phyloP scores from a whole-genome alignment of 2,113 vertebrate genomes.

The Phylloscopus whistleri region DNA sequence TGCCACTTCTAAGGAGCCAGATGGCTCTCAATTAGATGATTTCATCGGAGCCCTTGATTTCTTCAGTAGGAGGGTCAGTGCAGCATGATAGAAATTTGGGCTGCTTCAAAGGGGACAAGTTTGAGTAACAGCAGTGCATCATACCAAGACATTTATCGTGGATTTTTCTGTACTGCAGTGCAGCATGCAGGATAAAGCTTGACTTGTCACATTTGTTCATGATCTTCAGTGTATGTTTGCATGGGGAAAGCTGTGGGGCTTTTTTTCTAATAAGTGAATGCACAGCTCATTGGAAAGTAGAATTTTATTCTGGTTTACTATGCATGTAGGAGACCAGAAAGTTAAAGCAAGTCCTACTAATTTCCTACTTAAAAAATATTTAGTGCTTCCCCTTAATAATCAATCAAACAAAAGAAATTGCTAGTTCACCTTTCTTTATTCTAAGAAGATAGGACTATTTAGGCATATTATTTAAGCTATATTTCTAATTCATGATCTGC shows the following conservation, averaged over 20 bases:
- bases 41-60: neutral
- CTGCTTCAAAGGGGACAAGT: neutral
- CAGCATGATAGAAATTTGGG: neutral
- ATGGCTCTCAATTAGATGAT: conserved; percentile 10
- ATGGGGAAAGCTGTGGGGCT: neutral
- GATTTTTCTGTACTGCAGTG: neutral
- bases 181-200: neutral
- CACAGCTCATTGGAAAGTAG: neutral
- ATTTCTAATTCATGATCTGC: neutral
- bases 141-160: neutral
- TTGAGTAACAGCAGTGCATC: neutral
- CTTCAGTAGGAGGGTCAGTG: neutral
- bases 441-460: neutral
- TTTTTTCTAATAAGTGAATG: neutral
- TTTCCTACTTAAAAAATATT: neutral
- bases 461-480: neutral
- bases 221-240: neutral
- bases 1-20: conserved; percentile 13
- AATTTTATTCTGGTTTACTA: neutral
- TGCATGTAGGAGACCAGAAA: neutral
- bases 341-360: neutral
- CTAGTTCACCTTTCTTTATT: neutral
- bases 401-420: neutral
- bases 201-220: neutral
- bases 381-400: neutral